These are phyloP conservation scores for Trichacis sp. DNA, from an alignment of 2,888 invertebrate genomes.

Conservation along the genomic window DNA sequence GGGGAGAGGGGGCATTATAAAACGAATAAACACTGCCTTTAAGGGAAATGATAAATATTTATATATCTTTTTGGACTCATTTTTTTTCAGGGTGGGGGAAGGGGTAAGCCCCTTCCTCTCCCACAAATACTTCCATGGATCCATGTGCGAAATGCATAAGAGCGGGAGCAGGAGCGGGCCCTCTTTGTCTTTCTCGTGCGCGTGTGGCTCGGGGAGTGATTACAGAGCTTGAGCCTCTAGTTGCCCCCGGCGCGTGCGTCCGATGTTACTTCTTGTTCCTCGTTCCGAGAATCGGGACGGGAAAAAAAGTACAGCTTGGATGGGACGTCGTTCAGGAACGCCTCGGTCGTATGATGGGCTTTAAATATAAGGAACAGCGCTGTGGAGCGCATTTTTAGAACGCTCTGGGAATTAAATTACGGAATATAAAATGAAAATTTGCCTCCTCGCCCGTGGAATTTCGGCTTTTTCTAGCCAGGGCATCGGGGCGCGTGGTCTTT, in stretches of 20 bases:
- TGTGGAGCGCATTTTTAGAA: not conserved
- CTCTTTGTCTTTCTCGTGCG: constrained; percentile 36
- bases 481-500: too few species aligned
- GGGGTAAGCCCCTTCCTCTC: too few species aligned
- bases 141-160: constrained; percentile 22
- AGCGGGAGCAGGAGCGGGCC: constrained; percentile 26
- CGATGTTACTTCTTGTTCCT: constrained; percentile 44
- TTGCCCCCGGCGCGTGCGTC: constrained; percentile 69
- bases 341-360: constrained; percentile 13
- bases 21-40: too few species aligned
- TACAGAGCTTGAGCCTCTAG: constrained; percentile 66
- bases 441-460: not conserved
- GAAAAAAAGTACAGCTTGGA: constrained; percentile 12
- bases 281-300: constrained; percentile 31
- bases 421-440: not conserved
- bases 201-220: constrained; percentile 60
- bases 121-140: too few species aligned
- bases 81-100: too few species aligned
- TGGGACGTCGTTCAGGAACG: constrained; percentile 21
- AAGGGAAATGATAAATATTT: too few species aligned
- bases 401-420: not conserved
- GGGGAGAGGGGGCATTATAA: too few species aligned
- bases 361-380: constrained; percentile 1
- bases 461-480: not conserved
- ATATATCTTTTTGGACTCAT: too few species aligned